These are phyloP conservation scores for Drosophila rellima DNA, from an alignment of 2,888 invertebrate species.

Conservation along the genomic window DNA sequence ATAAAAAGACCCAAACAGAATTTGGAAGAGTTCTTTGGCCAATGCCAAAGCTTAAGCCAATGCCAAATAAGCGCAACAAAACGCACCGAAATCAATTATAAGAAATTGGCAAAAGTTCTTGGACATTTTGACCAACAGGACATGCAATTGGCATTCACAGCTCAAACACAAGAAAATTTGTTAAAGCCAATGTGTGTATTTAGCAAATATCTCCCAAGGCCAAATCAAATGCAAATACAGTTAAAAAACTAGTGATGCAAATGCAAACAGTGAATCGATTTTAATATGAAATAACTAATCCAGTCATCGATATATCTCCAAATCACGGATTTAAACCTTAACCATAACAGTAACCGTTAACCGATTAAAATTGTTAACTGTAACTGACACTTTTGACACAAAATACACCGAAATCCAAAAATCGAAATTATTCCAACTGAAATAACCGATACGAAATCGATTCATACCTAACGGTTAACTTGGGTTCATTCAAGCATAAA, in stretches of 20 bases:
- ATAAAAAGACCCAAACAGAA: slow-evolving; percentile 17
- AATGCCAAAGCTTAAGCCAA: slow-evolving; percentile 19
- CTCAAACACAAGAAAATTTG: slow-evolving; percentile 10
- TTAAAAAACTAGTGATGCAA: not conserved
- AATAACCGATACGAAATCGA: too few species aligned
- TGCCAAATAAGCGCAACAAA: slow-evolving; percentile 26
- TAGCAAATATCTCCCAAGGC: slow-evolving; percentile 2
- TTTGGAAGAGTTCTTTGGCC: slow-evolving; percentile 11
- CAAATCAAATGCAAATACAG: slow-evolving; percentile 3
- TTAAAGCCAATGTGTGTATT: not conserved
- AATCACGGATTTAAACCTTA: too few species aligned
- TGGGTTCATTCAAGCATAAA: too few species aligned
- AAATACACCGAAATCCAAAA: too few species aligned
- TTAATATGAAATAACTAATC: too few species aligned
- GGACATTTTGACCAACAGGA: slow-evolving; percentile 16
- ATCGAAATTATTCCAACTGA: too few species aligned
- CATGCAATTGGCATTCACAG: slow-evolving; percentile 48
- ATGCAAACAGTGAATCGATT: too few species aligned
- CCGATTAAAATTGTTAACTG: too few species aligned
- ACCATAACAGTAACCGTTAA: too few species aligned
- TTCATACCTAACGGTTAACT: too few species aligned
- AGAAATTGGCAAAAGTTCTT: slow-evolving; percentile 46
- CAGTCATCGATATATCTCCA: too few species aligned
- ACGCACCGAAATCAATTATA: slow-evolving; percentile 55
- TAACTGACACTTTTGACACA: too few species aligned